Conservation (phyloP, 2,888 invertebrate species). For the Tubiluchus corallicola region DNA sequence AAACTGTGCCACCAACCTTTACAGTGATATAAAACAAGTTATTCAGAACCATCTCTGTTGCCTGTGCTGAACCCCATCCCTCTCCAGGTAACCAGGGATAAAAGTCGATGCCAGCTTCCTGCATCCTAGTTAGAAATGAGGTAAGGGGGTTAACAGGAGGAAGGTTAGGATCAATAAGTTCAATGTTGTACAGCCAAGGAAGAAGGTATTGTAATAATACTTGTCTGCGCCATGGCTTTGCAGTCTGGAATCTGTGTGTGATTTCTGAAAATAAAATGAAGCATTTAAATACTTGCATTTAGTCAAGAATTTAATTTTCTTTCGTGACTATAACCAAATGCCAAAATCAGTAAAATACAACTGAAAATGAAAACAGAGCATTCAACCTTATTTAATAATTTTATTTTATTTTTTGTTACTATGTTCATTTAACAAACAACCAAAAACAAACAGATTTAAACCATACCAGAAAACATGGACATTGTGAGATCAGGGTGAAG, state of each 20-base stretch:
- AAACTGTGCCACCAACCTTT: no score
- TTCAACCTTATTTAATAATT: background rate
- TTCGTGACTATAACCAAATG: no score
- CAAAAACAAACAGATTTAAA: background rate
- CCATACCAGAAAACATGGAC: constrained; percentile 99
- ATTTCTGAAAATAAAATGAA: constrained; percentile 52
- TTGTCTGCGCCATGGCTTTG: constrained; percentile 76
- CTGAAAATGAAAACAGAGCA: constrained; percentile 10
- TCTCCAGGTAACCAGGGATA: constrained; percentile 50
- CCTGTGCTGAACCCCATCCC: constrained; percentile 94
- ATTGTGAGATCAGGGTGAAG: constrained; percentile 92
- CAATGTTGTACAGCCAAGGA: constrained; percentile 97
- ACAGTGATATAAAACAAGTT: constrained; percentile 96
- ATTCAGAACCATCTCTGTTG: constrained; percentile 98
- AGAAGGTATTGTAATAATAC: constrained; percentile 73
- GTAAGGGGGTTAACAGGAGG: constrained; percentile 35
- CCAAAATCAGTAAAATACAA: background rate
- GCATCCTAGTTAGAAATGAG: constrained; percentile 22
- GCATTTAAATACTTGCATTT: background rate
- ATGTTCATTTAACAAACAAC: background rate
- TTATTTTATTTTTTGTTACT: background rate
- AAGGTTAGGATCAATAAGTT: constrained; percentile 86
- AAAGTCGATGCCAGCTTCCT: constrained; percentile 26
- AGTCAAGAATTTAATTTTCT: background rate
- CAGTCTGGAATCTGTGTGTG: constrained; percentile 86